A percentile compares a stretch with the other conserved stretches of the same genome.
Evolutionary conservation across 2,113 vertebrate genomes (phyloP).

Genomic region (Carassius carassius): DNA sequence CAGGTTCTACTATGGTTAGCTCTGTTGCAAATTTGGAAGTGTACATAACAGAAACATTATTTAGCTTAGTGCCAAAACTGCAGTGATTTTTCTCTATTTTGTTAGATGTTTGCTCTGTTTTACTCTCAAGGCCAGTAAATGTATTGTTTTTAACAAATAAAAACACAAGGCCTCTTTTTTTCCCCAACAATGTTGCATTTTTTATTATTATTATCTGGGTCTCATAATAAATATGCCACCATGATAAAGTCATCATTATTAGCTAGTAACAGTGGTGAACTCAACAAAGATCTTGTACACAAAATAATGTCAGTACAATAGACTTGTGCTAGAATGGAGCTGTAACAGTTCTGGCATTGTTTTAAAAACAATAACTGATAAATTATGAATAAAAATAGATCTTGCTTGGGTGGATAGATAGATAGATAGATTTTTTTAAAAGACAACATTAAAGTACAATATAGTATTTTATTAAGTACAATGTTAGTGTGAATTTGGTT

Average conservation of each 20-base stretch:
- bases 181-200: background rate
- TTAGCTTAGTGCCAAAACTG: conserved; percentile 83
- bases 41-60: conserved; percentile 63
- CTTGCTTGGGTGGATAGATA: background rate
- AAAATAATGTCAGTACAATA: background rate
- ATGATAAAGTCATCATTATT: background rate
- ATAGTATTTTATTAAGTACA: background rate
- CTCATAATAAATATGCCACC: background rate
- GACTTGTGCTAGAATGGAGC: background rate
- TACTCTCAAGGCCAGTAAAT: conserved; percentile 80
- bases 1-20: conserved; percentile 49
- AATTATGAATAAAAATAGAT: background rate
- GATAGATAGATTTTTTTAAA: too few relatives aligned
- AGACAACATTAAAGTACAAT: background rate
- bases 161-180: background rate
- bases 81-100: conserved; percentile 64
- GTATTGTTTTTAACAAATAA: conserved; percentile 78
- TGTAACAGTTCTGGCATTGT: background rate
- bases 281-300: background rate
- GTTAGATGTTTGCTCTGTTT: conserved; percentile 77
- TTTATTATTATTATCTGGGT: background rate
- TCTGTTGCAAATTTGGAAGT: conserved; percentile 61
- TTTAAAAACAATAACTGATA: too few relatives aligned
- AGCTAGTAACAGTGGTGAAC: background rate
- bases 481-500: background rate